Base-by-base conservation (phyloP, 2,113 vertebrate genomes). In the Procavia capensis region DNA sequence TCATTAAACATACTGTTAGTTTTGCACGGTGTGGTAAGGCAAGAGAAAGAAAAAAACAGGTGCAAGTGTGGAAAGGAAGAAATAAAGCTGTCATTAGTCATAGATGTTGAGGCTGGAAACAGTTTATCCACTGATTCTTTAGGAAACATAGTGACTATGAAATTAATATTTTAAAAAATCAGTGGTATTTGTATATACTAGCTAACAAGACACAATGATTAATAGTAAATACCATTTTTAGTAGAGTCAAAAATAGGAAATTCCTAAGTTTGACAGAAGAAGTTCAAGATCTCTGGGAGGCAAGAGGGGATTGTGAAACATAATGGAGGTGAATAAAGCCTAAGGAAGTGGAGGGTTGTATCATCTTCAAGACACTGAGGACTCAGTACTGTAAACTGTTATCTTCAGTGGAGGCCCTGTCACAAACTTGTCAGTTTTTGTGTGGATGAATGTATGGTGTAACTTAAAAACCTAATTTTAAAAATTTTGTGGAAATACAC, bases 201-300 rank as follows among this genome's bases (percentile, higher is more conserved):
- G 45, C 36, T 39, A 64, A 57, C 43, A 31, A 50, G 13, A 50
- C 47, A 50, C 47, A 50, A 50, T 50, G n/a, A n/a, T n/a, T n/a
- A n/a, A n/a, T n/a, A n/a, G n/a, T n/a, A n/a, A n/a, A n/a, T n/a
- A n/a, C n/a, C n/a, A n/a, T n/a, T n/a, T n/a, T n/a, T 50, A 79
- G 64, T 59, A 85, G 36, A 88, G 66, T 94, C 24, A 81, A 82
- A 93, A 36, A 29, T 27, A 57, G 54, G 50, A 95, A 93, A 50
- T 91, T 90, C 9, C 85, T 94, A 85, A 91, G 82, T 76, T 5
- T 85, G 80, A 76, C 25, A 20, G 54, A 79, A 82, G n/a, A 88
- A 68, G 11, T 79, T 43, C 2, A 86, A 86, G 54, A 68, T 0
- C 27, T 84, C 2, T 43, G 36, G 25, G 24, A 17, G n/a, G 25